Conservation (phyloP, 2,113 vertebrate genomes). For the Crotophaga sulcirostris region DNA sequence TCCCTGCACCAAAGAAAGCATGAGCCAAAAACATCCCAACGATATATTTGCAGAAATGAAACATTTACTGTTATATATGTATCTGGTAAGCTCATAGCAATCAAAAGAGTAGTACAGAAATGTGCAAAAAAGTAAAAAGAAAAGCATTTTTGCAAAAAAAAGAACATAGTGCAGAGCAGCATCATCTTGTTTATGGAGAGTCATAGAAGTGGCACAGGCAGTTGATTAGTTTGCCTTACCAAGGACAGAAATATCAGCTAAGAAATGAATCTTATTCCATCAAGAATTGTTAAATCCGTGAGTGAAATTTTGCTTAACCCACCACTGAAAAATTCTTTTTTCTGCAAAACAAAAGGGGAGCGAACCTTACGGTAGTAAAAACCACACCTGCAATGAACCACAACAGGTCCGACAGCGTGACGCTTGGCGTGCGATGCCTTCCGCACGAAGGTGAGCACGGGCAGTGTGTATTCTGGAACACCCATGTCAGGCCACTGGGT, state of each 20-base stretch:
- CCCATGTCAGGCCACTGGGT: constrained; percentile 99
- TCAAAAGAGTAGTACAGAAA: neutral
- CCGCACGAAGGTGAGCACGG: constrained; percentile 89
- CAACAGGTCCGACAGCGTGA: constrained; percentile 82
- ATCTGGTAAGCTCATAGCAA: neutral
- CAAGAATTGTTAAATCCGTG: neutral
- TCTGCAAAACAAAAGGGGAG: neutral
- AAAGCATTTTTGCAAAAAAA: neutral
- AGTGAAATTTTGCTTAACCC: neutral
- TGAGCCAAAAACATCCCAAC: neutral
- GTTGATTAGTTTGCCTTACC: constrained; percentile 11
- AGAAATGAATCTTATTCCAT: neutral
- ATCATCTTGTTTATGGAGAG: neutral
- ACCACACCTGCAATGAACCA: constrained; percentile 94
- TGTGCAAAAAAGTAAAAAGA: neutral
- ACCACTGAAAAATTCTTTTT: neutral
- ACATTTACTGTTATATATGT: neutral
- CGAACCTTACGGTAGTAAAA: neutral
- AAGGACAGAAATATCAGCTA: constrained; percentile 5
- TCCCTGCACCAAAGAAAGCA: constrained; percentile 45
- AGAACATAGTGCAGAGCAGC: neutral
- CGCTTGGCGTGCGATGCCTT: constrained; percentile 84
- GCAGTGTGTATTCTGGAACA: constrained; percentile 88
- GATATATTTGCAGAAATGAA: neutral
- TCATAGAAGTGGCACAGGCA: neutral